Evolutionary conservation across 92 coral and sea anemone species (phyloP), one percentile per base, ranked within the genome.

Genomic region (Paramuricea clavata): DNA sequence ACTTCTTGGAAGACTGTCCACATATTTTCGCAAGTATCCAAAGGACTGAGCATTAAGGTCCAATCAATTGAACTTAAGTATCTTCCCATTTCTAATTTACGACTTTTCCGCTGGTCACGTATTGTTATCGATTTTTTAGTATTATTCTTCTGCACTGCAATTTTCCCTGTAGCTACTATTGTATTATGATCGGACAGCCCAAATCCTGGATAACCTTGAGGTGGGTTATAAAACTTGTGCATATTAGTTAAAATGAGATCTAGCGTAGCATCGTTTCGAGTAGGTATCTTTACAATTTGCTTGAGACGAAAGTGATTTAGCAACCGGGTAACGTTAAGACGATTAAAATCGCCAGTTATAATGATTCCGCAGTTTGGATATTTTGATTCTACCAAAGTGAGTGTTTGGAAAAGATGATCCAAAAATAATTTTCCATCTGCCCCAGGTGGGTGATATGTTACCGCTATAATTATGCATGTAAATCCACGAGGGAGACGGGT

Each of bases 281-380:
- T 82, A 36, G 88, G 88, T 28, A 73, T 43, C 23, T 86, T 81
- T 6, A 90, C 87, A 0, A 86, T 86, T 74, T 86, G 93, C 23
- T 86, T 81, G 15, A 86, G 77, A 4, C 83, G 69, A 43, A 90
- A 85, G 35, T 86, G 86, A 25, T 34, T 68, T 0, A 21, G 49
- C 49, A 90, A 36, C 13, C 85, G 61, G 43, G 35, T 33, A 16
- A 82, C 49, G 36, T 87, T 73, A 12, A 85, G 59, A 31, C 88
- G 72, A 64, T 83, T 83, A 67, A 86, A 90, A 31, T 90, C 86
- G 36, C 91, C 93, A 41, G 86, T 69, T 12, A 86, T 81, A n/a
- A 90, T 73, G 0, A 90, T 49, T 15, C 78, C 88, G 49, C 93
- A 86, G 69, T 86, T 65, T 1, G 84, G 85, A 82, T 59, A 90